These are phyloP conservation scores for Leptoclinus maculatus DNA, from an alignment of 2,797 vertebrate species.

Conservation along the genomic window DNA sequence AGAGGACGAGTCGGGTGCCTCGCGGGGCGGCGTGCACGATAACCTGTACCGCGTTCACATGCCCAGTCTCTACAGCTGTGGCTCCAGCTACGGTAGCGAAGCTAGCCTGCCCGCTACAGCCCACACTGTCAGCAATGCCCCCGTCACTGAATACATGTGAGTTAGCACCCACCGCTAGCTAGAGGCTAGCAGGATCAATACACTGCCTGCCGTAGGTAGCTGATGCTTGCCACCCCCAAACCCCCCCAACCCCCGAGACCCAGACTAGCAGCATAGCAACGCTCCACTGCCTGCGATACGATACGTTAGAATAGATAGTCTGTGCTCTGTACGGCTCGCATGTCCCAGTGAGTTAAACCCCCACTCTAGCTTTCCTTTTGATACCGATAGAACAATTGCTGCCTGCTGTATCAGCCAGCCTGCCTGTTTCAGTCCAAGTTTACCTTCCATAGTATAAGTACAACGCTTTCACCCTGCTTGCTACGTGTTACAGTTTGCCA, in stretches of 20 bases:
- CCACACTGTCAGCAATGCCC: slow-evolving; percentile 99
- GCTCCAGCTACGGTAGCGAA: slow-evolving; percentile 99
- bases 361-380: slow-evolving; percentile 32
- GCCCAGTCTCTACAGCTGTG: slow-evolving; percentile 99
- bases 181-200: slow-evolving; percentile 69
- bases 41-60: slow-evolving; percentile 99
- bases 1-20: slow-evolving; percentile 92
- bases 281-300: slow-evolving; percentile 48
- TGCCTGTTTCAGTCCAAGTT: slow-evolving; percentile 42
- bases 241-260: slow-evolving; percentile 23
- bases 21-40: slow-evolving; percentile 87
- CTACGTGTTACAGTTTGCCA: slow-evolving; percentile 36
- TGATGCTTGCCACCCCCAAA: slow-evolving; percentile 49
- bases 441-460: slow-evolving; percentile 4
- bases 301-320: slow-evolving; percentile 32
- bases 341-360: slow-evolving; percentile 43
- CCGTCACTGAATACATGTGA: slow-evolving; percentile 99
- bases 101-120: slow-evolving; percentile 98
- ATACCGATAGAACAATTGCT: slow-evolving; percentile 34
- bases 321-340: slow-evolving; percentile 46
- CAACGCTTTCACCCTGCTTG: slow-evolving; percentile 49
- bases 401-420: slow-evolving; percentile 47
- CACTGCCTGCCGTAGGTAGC: slow-evolving; percentile 70
- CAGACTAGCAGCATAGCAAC: slow-evolving; percentile 45
- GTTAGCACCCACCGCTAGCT: slow-evolving; percentile 79